Conservation (phyloP, 2,888 invertebrate genomes). For the Chrysina gloriosa region DNA sequence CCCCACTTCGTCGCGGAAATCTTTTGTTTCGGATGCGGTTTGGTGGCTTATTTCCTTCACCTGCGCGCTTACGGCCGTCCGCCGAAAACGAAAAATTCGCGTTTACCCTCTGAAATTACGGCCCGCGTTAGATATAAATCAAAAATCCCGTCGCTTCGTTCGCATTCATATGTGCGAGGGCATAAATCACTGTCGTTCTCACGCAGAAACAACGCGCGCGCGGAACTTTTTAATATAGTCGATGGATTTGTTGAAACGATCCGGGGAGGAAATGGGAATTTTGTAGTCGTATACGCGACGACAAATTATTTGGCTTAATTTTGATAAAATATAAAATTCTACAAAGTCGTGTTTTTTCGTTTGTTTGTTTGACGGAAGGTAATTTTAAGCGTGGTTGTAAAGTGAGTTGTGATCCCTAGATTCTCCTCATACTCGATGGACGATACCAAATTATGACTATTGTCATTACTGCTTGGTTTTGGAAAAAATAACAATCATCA, state of each 20-base stretch:
- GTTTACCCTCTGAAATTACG: slow-evolving; percentile 14
- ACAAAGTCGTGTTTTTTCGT: no score
- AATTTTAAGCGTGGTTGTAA: no score
- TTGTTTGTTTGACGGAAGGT: no score
- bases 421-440: no score
- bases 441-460: no score
- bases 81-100: background rate
- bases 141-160: slow-evolving; percentile 18
- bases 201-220: background rate
- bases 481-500: no score
- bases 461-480: no score
- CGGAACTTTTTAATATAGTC: background rate
- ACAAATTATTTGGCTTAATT: no score
- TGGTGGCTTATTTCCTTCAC: background rate
- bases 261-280: no score
- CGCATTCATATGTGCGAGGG: background rate
- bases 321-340: no score
- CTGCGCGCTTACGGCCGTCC: background rate
- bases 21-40: background rate
- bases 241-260: background rate
- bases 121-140: slow-evolving; percentile 16
- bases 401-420: no score
- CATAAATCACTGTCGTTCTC: slow-evolving; percentile 17
- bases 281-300: no score
- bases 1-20: background rate